These are phyloP conservation scores for Hydrozoanthus gracilis DNA, from an alignment of 92 coral and sea anemone species.

Conservation along the genomic window DNA sequence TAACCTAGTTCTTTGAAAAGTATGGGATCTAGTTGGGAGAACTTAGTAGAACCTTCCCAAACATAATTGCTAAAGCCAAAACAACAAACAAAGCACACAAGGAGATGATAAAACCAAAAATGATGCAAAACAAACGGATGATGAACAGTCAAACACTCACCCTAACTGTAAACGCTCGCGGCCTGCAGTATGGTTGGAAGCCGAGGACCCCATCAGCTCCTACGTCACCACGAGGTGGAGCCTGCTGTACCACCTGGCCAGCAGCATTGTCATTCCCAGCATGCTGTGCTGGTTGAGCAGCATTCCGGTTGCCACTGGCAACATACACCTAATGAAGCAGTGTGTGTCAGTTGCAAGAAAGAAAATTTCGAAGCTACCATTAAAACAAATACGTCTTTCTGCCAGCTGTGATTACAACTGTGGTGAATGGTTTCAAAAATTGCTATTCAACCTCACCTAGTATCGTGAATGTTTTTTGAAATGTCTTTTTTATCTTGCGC, in stretches of 20 bases:
- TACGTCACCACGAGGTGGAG: constrained; percentile 56
- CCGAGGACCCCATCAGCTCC: constrained; percentile 74
- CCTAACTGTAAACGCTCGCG: constrained; percentile 81
- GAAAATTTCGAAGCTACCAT: too few species aligned
- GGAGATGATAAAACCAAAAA: not conserved
- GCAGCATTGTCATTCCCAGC: constrained; percentile 57
- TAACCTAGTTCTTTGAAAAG: too few species aligned
- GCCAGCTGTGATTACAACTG: too few species aligned
- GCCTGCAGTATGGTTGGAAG: constrained; percentile 94
- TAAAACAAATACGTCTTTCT: too few species aligned
- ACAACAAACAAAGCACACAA: not conserved
- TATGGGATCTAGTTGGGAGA: too few species aligned
- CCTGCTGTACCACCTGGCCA: constrained; percentile 73
- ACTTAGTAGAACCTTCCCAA: not conserved
- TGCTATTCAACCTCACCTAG: too few species aligned
- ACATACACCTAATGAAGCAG: constrained; percentile 48
- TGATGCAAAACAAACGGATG: not conserved
- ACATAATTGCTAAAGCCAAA: not conserved
- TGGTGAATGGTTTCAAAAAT: too few species aligned
- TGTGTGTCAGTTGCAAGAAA: not conserved
- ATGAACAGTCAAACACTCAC: constrained; percentile 40
- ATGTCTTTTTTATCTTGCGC: too few species aligned
- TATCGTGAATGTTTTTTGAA: too few species aligned
- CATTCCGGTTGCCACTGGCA: constrained; percentile 34
- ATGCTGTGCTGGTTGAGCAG: constrained; percentile 19